Evolutionary conservation across 2,113 vertebrate species (phyloP).

Genomic region (Protomyctophum bolini): DNA sequence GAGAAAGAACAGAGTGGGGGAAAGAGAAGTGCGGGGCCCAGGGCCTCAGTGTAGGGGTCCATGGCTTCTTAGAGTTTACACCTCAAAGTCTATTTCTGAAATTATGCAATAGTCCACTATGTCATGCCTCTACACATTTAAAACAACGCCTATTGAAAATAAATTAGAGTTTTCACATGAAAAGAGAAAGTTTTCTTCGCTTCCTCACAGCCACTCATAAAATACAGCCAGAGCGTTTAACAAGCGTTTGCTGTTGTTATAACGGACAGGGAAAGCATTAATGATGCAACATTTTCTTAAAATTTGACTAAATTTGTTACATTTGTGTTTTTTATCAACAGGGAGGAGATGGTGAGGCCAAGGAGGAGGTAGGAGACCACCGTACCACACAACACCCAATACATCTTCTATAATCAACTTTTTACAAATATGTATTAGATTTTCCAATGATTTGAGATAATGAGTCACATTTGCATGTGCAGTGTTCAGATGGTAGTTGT

Average conservation of each 20-base stretch:
- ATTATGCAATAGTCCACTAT: neutral
- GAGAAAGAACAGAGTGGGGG: slow-evolving; percentile 69
- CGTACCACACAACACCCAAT: neutral
- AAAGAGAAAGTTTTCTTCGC: slow-evolving; percentile 67
- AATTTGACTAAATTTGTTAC: neutral
- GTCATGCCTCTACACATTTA: slow-evolving; percentile 21
- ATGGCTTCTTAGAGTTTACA: slow-evolving; percentile 37
- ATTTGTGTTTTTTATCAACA: slow-evolving; percentile 62
- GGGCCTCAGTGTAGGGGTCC: slow-evolving; percentile 55
- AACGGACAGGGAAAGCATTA: slow-evolving; percentile 18
- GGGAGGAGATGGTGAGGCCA: slow-evolving; percentile 82
- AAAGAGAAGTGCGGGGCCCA: slow-evolving; percentile 48
- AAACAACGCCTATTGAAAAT: slow-evolving; percentile 48
- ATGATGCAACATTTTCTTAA: neutral
- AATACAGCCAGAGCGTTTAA: slow-evolving; percentile 12
- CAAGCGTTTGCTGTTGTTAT: slow-evolving; percentile 17
- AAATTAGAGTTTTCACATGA: slow-evolving; percentile 42
- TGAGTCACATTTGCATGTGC: neutral
- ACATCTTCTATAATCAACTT: slow-evolving; percentile 8
- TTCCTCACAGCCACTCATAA: slow-evolving; percentile 22
- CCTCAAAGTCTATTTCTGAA: slow-evolving; percentile 15
- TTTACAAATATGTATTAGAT: neutral
- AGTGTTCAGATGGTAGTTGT: neutral
- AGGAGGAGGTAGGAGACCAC: slow-evolving; percentile 85
- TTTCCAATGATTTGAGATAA: neutral